Evolutionary conservation across 2,888 invertebrate species (phyloP).

Genomic region (Nebria brevicollis): DNA sequence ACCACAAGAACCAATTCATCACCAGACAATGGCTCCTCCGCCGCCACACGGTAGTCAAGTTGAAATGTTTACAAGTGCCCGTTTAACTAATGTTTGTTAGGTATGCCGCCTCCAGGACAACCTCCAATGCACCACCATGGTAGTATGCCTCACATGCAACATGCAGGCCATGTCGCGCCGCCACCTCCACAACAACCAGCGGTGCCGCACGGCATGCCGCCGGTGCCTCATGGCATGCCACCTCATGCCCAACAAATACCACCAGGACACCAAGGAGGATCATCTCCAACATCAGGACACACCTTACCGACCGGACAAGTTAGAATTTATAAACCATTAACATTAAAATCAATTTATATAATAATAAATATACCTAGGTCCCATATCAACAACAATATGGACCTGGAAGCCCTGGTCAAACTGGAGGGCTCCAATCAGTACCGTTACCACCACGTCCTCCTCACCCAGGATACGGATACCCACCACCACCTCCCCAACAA

Average conservation of each 20-base stretch:
- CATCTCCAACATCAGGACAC: constrained; percentile 50
- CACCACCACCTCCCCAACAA: constrained; percentile 63
- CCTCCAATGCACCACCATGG: constrained; percentile 54
- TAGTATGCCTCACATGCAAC: constrained; percentile 50
- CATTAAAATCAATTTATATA: constrained; percentile 47
- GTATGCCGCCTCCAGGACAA: constrained; percentile 48
- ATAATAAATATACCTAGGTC: constrained; percentile 46
- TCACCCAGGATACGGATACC: constrained; percentile 65
- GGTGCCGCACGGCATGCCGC: constrained; percentile 49
- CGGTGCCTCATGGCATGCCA: constrained; percentile 48
- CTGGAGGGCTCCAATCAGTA: constrained; percentile 62
- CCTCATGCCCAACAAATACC: constrained; percentile 49
- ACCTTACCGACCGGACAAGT: constrained; percentile 44
- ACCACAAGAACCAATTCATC: constrained; percentile 45
- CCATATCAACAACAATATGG: constrained; percentile 62
- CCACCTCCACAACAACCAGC: constrained; percentile 51
- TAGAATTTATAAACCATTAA: not conserved
- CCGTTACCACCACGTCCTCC: constrained; percentile 68
- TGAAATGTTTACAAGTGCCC: too few relatives aligned
- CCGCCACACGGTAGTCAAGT: constrained; percentile 39
- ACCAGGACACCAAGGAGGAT: constrained; percentile 44
- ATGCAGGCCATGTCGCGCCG: constrained; percentile 49
- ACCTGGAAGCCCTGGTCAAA: constrained; percentile 58
- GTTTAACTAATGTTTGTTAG: constrained; percentile 12
- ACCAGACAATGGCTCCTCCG: constrained; percentile 50